A percentile compares a stretch with the other conserved stretches of the same genome.
Evolutionary conservation across 2,113 vertebrate genomes (phyloP).

Genomic region (Murina feae): DNA sequence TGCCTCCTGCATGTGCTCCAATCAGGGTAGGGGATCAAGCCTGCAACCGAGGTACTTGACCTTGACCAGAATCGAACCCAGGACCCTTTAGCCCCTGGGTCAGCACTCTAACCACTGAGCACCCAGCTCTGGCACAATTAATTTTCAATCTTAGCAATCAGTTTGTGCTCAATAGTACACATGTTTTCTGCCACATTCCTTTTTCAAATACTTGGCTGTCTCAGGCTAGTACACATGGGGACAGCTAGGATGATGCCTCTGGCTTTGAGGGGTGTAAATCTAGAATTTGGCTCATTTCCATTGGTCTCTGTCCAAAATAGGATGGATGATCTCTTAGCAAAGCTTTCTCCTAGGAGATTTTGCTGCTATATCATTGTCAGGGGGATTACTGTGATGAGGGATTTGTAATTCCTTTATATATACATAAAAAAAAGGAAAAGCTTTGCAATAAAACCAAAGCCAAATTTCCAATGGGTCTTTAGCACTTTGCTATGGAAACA

Average conservation of each 20-base stretch:
- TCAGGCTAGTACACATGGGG: background rate
- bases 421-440: background rate
- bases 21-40: too few relatives aligned
- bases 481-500: background rate
- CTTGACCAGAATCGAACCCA: too few relatives aligned
- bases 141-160: background rate
- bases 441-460: background rate
- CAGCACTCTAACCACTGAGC: too few relatives aligned
- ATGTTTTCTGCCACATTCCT: background rate
- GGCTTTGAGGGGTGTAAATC: background rate
- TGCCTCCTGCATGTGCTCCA: too few relatives aligned
- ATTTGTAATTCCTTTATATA: background rate
- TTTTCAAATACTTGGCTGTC: background rate
- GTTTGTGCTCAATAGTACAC: background rate
- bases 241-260: background rate
- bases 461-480: background rate
- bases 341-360: background rate
- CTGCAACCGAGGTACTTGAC: too few relatives aligned
- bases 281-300: background rate
- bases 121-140: background rate
- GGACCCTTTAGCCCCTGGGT: too few relatives aligned
- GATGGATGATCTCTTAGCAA: background rate
- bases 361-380: background rate
- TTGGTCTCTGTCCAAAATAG: background rate
- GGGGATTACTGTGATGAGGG: background rate